Evolutionary conservation across 2,888 invertebrate genomes (phyloP), one percentile per base, ranked within the genome.

Genomic region (Heliconius ethilla): DNA sequence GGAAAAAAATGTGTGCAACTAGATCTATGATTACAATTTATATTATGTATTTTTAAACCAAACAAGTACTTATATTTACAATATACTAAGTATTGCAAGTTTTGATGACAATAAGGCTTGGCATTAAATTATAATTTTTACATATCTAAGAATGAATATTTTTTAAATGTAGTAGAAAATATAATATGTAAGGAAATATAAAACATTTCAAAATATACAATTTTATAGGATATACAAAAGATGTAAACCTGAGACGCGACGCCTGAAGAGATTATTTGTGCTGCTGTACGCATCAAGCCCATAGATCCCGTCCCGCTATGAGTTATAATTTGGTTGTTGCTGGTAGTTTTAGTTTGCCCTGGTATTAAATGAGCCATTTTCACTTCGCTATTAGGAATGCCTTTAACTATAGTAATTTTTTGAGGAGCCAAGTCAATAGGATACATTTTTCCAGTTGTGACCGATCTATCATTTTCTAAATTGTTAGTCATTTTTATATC

Each of bases 391-490:
- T 90, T 93, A 2, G 93, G 86, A 79, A 93, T 91, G 85, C 89
- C 92, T 85, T 94, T 94, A 62, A 94, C 94, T 76, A 94, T 94
- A 83, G 94, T 94, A 78, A 94, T 94, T 87, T 94, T 94, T 87
- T 93, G 94, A 82, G 93, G 93, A 79, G 94, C 94, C 88, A 94
- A 92, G 91, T 94, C 94, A 84, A 94, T 94, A 82, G 94, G 94
- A 90, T 95, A 95, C 89, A 94, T 94, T 91, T 96, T 96, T 83
- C 92, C 92, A 84, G 92, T 87, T 83, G 95, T 93, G 81, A 92
- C 87, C 84, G 95, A 95, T 84, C 95, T 95, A 84, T 95, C 95
- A 84, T 94, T 95, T 84, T 94, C 94, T 85, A 92, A 88, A 89
- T 93, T 94, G 83, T 87, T 90, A 85, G 90, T 94, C 94, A 94